Evolutionary conservation across 2,797 vertebrate species (phyloP).

Genomic region (Arnoldichthys spilopterus): DNA sequence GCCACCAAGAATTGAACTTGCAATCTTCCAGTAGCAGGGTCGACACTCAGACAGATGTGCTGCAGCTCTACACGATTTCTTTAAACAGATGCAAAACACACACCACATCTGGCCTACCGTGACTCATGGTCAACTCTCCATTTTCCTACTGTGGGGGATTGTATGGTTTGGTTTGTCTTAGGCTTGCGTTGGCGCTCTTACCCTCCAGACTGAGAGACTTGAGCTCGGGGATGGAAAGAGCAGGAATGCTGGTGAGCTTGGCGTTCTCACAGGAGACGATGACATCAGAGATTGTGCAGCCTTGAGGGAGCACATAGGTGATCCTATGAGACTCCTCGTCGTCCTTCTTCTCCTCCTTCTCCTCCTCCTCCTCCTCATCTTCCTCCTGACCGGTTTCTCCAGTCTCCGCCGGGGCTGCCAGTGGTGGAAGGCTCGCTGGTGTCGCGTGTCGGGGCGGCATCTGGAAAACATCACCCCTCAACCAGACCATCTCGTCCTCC

Average conservation of each 20-base stretch:
- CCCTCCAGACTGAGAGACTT: slow-evolving; percentile 89
- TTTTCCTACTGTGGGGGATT: not conserved
- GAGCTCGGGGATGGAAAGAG: slow-evolving; percentile 84
- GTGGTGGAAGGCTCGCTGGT: slow-evolving; percentile 56
- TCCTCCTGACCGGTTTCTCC: slow-evolving; percentile 40
- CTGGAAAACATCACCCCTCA: slow-evolving; percentile 83
- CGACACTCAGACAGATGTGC: no score
- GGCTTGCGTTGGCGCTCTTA: slow-evolving; percentile 68
- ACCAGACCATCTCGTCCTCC: slow-evolving; percentile 68
- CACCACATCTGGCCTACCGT: no score
- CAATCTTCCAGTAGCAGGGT: no score
- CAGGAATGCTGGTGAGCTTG: slow-evolving; percentile 84
- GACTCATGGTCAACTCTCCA: no score
- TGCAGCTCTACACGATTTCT: no score
- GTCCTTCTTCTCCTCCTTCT: slow-evolving; percentile 15
- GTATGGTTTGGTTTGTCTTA: not conserved
- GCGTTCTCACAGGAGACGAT: slow-evolving; percentile 85
- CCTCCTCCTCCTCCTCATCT: slow-evolving; percentile 7
- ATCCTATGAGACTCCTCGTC: slow-evolving; percentile 57
- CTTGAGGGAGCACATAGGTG: slow-evolving; percentile 75
- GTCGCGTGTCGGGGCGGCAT: slow-evolving; percentile 63
- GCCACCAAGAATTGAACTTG: no score
- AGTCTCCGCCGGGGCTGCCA: slow-evolving; percentile 61
- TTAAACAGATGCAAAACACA: no score
- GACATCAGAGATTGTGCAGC: slow-evolving; percentile 84